Percentiles rank a stretch among this genome's conserved stretches.
Evolutionary conservation across 2,888 invertebrate genomes (phyloP).

Genomic region (Sphaeridia pumilis): DNA sequence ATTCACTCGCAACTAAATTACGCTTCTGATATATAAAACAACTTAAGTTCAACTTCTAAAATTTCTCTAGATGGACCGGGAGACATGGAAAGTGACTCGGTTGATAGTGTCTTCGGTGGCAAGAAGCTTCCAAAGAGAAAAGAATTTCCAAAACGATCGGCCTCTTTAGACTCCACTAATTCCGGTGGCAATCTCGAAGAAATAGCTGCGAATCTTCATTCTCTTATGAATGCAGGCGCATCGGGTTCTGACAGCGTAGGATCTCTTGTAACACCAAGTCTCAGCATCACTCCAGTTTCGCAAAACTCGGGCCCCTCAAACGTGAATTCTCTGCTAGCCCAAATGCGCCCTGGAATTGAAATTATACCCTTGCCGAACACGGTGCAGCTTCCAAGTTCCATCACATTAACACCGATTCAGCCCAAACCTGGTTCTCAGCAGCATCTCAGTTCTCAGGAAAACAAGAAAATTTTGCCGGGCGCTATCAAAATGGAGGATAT

Average conservation of each 20-base stretch:
- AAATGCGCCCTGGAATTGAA: slow-evolving; percentile 63
- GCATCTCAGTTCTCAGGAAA: no score
- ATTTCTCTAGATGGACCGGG: no score
- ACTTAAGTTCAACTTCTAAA: no score
- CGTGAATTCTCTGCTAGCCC: slow-evolving; percentile 50
- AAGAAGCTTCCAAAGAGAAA: slow-evolving; percentile 7
- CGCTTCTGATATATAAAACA: no score
- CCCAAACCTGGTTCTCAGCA: no score
- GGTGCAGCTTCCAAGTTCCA: slow-evolving; percentile 61
- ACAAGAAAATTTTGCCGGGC: no score
- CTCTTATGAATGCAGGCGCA: slow-evolving; percentile 6
- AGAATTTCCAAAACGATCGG: slow-evolving; percentile 19
- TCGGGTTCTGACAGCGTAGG: slow-evolving; percentile 2
- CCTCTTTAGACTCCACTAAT: slow-evolving; percentile 20
- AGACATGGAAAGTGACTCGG: no score
- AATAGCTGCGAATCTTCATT: slow-evolving; percentile 10
- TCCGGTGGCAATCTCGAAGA: slow-evolving; percentile 9
- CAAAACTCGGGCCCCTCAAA: slow-evolving; percentile 41
- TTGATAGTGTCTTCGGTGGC: no score
- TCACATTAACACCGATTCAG: slow-evolving; percentile 71
- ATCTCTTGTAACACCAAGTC: slow-evolving; percentile 46
- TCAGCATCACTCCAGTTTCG: slow-evolving; percentile 52
- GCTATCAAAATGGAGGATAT: no score
- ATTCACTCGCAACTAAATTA: no score
- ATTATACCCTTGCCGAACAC: slow-evolving; percentile 63